These are phyloP conservation scores for Cynocephalus volans DNA, from an alignment of 2,113 vertebrate species.

Conservation along the genomic window DNA sequence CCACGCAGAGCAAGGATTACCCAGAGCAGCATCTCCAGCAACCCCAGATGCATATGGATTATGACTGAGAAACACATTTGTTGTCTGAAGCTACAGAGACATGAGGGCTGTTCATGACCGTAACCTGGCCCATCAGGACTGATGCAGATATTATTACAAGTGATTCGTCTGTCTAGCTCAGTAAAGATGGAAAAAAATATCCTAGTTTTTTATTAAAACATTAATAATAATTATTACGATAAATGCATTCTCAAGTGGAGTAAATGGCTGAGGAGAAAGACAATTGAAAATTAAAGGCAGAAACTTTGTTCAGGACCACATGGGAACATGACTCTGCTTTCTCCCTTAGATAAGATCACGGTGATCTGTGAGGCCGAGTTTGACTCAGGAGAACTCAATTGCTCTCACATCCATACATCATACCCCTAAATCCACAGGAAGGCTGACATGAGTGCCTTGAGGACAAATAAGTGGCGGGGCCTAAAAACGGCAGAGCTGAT, in stretches of 20 bases:
- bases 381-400: not conserved
- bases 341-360: not conserved
- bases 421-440: not conserved
- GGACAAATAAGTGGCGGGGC: rapidly evolving
- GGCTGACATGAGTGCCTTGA: not conserved
- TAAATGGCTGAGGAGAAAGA: not conserved
- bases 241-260: not conserved
- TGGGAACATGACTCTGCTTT: not conserved
- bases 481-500: rapidly evolving
- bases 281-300: not conserved
- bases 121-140: not conserved
- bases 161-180: not conserved
- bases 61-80: not conserved
- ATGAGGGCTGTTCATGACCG: no score
- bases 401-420: not conserved
- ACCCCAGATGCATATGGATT: not conserved
- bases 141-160: no score
- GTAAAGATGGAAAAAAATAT: not conserved
- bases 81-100: not conserved
- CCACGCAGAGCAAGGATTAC: not conserved
- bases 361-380: rapidly evolving
- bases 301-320: not conserved
- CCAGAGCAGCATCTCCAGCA: not conserved
- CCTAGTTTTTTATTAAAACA: not conserved
- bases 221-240: not conserved